Conservation (phyloP, 2,888 invertebrate species). For the Polymixis lichenea region DNA sequence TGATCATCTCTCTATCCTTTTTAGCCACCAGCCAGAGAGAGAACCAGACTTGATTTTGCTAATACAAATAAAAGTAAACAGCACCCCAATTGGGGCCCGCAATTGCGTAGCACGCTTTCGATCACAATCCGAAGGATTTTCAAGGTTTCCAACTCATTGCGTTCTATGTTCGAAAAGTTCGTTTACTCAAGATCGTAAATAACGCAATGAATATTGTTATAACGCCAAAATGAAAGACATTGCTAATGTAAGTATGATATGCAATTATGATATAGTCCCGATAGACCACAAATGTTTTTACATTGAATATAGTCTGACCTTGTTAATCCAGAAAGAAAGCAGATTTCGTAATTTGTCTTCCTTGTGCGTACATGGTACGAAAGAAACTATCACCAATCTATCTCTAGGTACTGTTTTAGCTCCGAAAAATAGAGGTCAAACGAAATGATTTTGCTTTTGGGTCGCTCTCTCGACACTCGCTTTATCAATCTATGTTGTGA, state of each 20-base stretch:
- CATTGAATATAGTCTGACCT: background rate
- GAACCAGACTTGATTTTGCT: background rate
- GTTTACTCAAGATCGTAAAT: background rate
- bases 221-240: background rate
- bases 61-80: background rate
- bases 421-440: background rate
- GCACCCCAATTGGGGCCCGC: too few species aligned
- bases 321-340: background rate
- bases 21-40: background rate
- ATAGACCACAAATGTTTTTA: background rate
- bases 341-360: background rate
- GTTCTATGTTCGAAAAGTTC: background rate
- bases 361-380: background rate
- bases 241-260: background rate
- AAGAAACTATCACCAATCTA: too few species aligned
- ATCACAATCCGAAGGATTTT: background rate
- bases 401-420: background rate
- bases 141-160: background rate
- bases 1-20: background rate
- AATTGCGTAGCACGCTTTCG: background rate
- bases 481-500: too few species aligned
- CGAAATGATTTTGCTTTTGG: background rate
- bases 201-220: background rate
- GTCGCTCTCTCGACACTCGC: too few species aligned
- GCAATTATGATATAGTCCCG: background rate